These are phyloP conservation scores for Danio kyathit DNA, from an alignment of 2,797 vertebrate species.

Conservation along the genomic window DNA sequence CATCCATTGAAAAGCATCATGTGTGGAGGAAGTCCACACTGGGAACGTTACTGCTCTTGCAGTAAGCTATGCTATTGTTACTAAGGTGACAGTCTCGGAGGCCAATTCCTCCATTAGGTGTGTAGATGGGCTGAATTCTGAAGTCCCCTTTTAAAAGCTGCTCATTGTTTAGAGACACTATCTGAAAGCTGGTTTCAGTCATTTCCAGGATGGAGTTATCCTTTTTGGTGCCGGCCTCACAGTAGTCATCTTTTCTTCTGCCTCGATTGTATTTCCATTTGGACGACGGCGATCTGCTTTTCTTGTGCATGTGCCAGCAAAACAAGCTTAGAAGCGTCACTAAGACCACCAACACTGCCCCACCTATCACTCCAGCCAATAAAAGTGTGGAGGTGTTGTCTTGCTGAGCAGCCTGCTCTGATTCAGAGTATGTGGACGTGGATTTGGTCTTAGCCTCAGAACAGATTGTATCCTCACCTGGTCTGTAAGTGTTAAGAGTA, in stretches of 20 bases:
- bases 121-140: conserved; percentile 98
- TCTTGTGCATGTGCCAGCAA: conserved; percentile 99
- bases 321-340: conserved; percentile 87
- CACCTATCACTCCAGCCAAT: conserved; percentile 91
- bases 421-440: conserved; percentile 78
- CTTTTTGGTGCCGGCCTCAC: conserved; percentile 98
- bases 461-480: conserved; percentile 92
- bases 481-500: conserved; percentile 89
- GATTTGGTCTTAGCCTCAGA: conserved; percentile 92
- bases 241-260: conserved; percentile 99
- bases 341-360: conserved; percentile 91
- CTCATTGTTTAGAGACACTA: conserved; percentile 99
- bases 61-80: conserved; percentile 97
- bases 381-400: conserved; percentile 91
- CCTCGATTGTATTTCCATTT: conserved; percentile 99
- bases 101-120: conserved; percentile 96
- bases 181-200: conserved; percentile 99
- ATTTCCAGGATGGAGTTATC: conserved; percentile 99
- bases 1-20: conserved; percentile 78
- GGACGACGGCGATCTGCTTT: conserved; percentile 88
- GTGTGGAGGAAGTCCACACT: conserved; percentile 97
- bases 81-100: conserved; percentile 98
- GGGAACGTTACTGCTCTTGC: conserved; percentile 95
- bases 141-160: conserved; percentile 99
- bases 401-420: conserved; percentile 89